Evolutionary conservation across 2,888 invertebrate species (phyloP).

Genomic region (Anagyrus pseudococci): DNA sequence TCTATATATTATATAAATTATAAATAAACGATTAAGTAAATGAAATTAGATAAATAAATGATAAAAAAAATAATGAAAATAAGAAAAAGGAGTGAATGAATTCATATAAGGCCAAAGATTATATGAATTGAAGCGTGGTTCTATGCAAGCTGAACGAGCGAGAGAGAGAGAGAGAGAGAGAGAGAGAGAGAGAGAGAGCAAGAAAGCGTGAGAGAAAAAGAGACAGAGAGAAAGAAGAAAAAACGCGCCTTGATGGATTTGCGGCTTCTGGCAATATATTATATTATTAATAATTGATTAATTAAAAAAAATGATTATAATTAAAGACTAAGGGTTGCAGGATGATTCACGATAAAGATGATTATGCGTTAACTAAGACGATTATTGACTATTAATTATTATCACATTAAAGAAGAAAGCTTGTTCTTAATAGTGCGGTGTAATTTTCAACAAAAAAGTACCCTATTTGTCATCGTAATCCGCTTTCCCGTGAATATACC

Average conservation of each 20-base stretch:
- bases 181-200: slow-evolving; percentile 12
- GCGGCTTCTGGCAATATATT: slow-evolving; percentile 41
- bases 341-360: slow-evolving; percentile 39
- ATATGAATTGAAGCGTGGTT: slow-evolving; percentile 33
- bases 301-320: slow-evolving; percentile 40
- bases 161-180: slow-evolving; percentile 20
- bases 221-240: slow-evolving; percentile 18
- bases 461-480: neutral
- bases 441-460: slow-evolving; percentile 12
- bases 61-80: slow-evolving; percentile 4
- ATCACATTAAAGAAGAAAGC: slow-evolving; percentile 41
- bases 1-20: slow-evolving; percentile 36
- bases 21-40: slow-evolving; percentile 34
- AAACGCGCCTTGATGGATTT: slow-evolving; percentile 40
- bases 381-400: slow-evolving; percentile 41
- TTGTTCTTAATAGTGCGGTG: slow-evolving; percentile 37
- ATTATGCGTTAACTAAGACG: slow-evolving; percentile 38
- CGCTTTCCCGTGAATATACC: neutral
- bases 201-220: neutral
- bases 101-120: slow-evolving; percentile 33
- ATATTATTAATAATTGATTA: slow-evolving; percentile 39
- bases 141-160: slow-evolving; percentile 15
- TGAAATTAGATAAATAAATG: slow-evolving; percentile 15
- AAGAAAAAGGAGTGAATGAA: slow-evolving; percentile 33
- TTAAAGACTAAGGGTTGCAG: slow-evolving; percentile 40